phyloP scores from a whole-genome alignment of 2,888 invertebrate species.

The Sphinx pinastri region DNA sequence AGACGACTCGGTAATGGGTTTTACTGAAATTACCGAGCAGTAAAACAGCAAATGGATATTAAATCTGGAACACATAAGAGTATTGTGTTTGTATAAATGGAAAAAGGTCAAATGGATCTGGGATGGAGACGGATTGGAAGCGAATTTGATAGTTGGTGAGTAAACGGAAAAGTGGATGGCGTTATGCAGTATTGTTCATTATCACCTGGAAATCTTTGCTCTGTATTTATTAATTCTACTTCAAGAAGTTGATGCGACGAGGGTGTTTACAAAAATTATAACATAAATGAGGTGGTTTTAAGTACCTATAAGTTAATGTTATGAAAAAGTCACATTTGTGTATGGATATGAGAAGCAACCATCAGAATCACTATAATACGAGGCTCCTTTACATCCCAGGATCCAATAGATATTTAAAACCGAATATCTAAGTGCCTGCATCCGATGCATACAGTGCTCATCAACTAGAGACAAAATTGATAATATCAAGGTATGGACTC shows the following conservation, averaged over 20 bases:
- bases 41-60: slow-evolving; percentile 22
- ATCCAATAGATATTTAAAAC: too few relatives aligned
- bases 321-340: too few relatives aligned
- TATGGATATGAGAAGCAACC: too few relatives aligned
- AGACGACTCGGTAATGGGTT: slow-evolving; percentile 10
- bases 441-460: too few relatives aligned
- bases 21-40: slow-evolving; percentile 5
- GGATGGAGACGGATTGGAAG: slow-evolving; percentile 57
- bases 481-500: too few relatives aligned
- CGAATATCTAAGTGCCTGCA: too few relatives aligned
- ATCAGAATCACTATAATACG: too few relatives aligned
- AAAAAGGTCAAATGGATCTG: slow-evolving; percentile 36
- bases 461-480: too few relatives aligned
- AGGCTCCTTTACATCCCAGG: too few relatives aligned
- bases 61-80: slow-evolving; percentile 28
- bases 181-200: slow-evolving; percentile 35
- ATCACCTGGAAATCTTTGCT: slow-evolving; percentile 27
- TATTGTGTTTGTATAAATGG: slow-evolving; percentile 36
- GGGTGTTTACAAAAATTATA: background rate
- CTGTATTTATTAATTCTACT: background rate
- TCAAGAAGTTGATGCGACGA: background rate
- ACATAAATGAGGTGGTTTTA: too few relatives aligned
- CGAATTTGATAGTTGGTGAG: slow-evolving; percentile 62
- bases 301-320: too few relatives aligned
- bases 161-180: slow-evolving; percentile 52